phyloP scores from a whole-genome alignment of 2,113 vertebrate genomes.

The Agapornis roseicollis region DNA sequence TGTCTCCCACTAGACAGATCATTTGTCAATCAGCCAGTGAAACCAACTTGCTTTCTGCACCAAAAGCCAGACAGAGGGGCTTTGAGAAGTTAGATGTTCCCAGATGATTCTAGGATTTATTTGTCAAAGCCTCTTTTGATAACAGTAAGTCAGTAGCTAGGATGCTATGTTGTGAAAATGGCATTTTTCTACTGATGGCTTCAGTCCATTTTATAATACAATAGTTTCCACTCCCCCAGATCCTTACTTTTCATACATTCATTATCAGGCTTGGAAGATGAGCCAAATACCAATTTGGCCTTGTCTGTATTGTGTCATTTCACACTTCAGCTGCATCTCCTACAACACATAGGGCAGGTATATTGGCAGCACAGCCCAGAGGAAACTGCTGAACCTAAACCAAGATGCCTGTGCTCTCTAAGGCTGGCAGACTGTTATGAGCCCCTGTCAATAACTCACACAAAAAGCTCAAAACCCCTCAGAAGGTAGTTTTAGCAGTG shows the following conservation, averaged over 20 bases:
- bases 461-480: neutral
- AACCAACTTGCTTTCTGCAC: conserved; percentile 42
- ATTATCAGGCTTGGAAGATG: neutral
- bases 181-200: neutral
- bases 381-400: neutral
- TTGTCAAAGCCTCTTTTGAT: conserved; percentile 20
- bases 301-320: neutral
- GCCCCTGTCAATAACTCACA: neutral
- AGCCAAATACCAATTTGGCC: neutral
- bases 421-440: neutral
- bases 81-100: conserved; percentile 50
- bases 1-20: conserved; percentile 31
- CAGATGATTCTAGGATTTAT: conserved; percentile 54
- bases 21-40: conserved; percentile 35
- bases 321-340: neutral
- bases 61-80: conserved; percentile 4
- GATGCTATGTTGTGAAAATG: neutral
- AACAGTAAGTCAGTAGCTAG: conserved; percentile 4
- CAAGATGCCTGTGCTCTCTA: neutral
- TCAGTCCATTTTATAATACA: neutral
- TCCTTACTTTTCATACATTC: neutral
- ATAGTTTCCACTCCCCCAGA: neutral
- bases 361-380: neutral
- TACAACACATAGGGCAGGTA: neutral
- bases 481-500: neutral